Evolutionary conservation across 2,888 invertebrate species (phyloP), one percentile per base, ranked within the genome.

Genomic region (Chloromyia formosa): DNA sequence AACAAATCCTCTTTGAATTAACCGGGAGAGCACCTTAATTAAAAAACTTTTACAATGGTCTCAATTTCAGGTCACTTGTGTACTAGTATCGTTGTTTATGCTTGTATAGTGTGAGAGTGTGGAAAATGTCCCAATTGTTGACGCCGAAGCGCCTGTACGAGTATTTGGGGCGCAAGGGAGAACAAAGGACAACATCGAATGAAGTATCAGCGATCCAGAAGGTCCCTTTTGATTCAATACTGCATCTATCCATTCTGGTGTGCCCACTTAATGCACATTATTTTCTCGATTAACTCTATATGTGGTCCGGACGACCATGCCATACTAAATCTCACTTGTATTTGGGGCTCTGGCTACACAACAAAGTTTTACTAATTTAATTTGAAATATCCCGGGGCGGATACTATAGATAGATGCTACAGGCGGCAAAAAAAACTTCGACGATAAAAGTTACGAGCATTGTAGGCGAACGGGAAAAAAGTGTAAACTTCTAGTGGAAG

Each of bases 11-110:
- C 27, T 40, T 16, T 62, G 16, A 42, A 62, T 40, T 40, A 35
- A 40, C 23, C 18, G 27, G 27, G 27, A 4, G 62, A 62, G 20
- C 3, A 27, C 12, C 62, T 62, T 62, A 35, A 62, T 62, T 62
- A 62, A 62, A 62, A 62, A 62, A 62, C 62, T 62, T 62, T 62
- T 40, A 62, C 35, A 40, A 14, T 22, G 18, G 18, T 56, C 22
- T 22, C 4, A 22, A 22, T 56, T 56, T 56, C 22, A 56, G 56
- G 22, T 56, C 18, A 22, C 20, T 56, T 56, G 56, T n/a, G 49
- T n/a, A 49, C 49, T 7, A 4, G 27, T 35, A n/a, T n/a, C n/a
- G n/a, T n/a, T n/a, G n/a, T n/a, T n/a, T n/a, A n/a, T n/a, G n/a
- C n/a, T n/a, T 35, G 27, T 35, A 35, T 35, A 4, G 7, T 35